Evolutionary conservation across 2,113 vertebrate genomes (phyloP).

Genomic region (Pardalotus punctatus): DNA sequence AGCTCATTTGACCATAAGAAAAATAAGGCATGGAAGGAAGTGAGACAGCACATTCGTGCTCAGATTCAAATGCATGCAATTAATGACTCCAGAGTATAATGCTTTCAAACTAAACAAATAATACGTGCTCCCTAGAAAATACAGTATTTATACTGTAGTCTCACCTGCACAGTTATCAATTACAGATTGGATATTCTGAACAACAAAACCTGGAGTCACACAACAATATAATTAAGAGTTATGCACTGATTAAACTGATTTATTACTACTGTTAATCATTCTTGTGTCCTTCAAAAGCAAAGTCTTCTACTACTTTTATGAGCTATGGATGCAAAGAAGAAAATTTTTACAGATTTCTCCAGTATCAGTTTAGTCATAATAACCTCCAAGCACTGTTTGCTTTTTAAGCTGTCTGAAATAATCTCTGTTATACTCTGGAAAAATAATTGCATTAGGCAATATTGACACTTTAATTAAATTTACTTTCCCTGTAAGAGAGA

Average conservation of each 20-base stretch:
- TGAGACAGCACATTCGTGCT: background rate
- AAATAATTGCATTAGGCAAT: constrained; percentile 60
- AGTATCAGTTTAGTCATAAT: background rate
- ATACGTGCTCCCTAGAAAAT: background rate
- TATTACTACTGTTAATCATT: background rate
- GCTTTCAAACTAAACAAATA: background rate
- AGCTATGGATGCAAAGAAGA: background rate
- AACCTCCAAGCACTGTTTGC: constrained; percentile 20
- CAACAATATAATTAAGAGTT: background rate
- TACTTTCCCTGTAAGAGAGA: constrained; percentile 30
- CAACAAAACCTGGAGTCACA: background rate
- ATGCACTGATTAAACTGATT: background rate
- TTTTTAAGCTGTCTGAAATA: constrained; percentile 56
- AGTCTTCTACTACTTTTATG: background rate
- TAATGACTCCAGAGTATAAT: background rate
- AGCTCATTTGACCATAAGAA: background rate
- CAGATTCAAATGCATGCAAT: background rate
- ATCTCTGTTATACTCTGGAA: constrained; percentile 32
- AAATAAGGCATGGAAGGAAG: background rate
- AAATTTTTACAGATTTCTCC: background rate
- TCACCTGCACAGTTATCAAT: background rate
- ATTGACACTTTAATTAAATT: constrained; percentile 71
- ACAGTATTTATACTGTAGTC: background rate
- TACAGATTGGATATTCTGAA: background rate
- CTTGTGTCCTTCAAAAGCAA: background rate